Evolutionary conservation across 1,140 invertebrate species (phyloP), one percentile per base, ranked within the genome.

Genomic region (Drosophila asahinai): DNA sequence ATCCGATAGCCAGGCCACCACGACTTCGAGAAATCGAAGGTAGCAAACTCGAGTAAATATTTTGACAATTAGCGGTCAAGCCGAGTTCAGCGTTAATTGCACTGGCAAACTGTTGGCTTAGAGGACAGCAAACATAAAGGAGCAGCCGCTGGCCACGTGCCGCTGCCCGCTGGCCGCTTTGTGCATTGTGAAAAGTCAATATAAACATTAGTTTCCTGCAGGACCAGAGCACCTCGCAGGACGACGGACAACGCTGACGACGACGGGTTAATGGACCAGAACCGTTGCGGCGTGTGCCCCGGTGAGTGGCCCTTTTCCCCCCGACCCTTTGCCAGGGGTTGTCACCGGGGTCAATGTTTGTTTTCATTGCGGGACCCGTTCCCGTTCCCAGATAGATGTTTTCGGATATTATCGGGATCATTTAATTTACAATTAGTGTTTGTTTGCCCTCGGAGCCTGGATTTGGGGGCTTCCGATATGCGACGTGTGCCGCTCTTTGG

Each of bases 211-310:
- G 65, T 80, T 81, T 84, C 71, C 70, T 59, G 57, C 64, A 40
- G 70, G 33, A 72, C 72, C 76, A 19, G 62, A 47, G 73, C 64
- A 63, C 68, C 75, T 65, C 60, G 63, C 33, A 61, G 65, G 66
- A 61, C 59, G 22, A 38, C 30, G 65, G 66, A 61, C 59, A 30
- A 38, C 30, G 19, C 43, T 42, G 9, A 80, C 79, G 80, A 77
- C 86, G 81, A 91, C 84, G 89, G 82, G 89, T 91, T 91, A 91
- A 91, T 91, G 89, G 89, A 91, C 89, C 89, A 89, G 89, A 91
- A 91, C 89, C 80, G 86, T 90, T 86, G 81, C 86, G 86, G 78
- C 79, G 86, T 90, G 79, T 90, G 86, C 80, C 68, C 67, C 77
- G 60, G 80, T 87, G 83, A 86, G 83, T 87, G 83, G 59, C 68